Evolutionary conservation across 2,888 invertebrate genomes (phyloP), one percentile per base, ranked within the genome.

Genomic region (Drosophila demipolita): DNA sequence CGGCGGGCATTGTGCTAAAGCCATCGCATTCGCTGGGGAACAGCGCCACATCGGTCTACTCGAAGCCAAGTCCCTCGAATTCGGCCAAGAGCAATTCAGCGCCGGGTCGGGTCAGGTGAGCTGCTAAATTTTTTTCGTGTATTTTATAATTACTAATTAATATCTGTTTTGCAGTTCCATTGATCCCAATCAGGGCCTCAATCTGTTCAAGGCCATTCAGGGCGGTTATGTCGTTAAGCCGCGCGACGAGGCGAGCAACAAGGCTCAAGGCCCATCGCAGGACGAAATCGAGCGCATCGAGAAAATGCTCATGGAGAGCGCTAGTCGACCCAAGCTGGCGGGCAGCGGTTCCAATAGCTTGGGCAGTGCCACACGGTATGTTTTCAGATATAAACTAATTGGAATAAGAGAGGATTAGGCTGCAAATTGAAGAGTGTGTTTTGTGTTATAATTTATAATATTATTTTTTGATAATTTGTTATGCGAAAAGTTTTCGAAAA

Each of bases 231-330:
- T 95, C 42, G 95, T 95, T 8, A 94, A 95, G 79, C 94, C 95
- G 11, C 94, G 94, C 69, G 96, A 96, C 91, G 96, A 95, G 90
- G 95, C 95, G 83, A 95, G 94, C 89, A 94, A 95, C 60, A 95
- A 95, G 91, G 96, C 95, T 3, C 95, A 95, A 91, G 95, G 94
- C 32, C 94, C 95, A n/a, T 94, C 94, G 9, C 93, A 93, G 50
- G 94, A 94, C 79, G 95, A 95, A 88, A 93, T 94, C 78, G 95
- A 94, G 93, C 94, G 93, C 91, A 94, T 95, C 92, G 95, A 94
- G 82, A 93, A 93, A 89, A 93, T 95, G 83, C 91, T 95, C 55
- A 92, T 94, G 89, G 94, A 94, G 76, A 91, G 85, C 54, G 86
- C 90, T 11, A 90, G 89, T 38, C 87, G 93, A 29, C 83, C 91